Conservation (phyloP, 1,140 invertebrate species). For the Drosophila orosa region DNA sequence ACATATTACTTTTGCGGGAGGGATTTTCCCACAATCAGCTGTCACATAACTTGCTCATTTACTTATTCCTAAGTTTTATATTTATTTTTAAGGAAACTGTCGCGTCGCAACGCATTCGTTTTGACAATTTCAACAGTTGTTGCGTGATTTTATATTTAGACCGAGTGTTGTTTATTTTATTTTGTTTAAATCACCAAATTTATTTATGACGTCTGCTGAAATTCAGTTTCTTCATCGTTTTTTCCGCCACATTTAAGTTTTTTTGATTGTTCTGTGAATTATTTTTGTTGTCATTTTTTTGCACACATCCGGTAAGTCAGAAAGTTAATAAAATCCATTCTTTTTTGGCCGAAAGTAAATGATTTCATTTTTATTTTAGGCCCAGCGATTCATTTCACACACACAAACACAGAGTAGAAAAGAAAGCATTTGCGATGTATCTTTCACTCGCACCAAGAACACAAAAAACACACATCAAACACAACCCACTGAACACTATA, state of each 20-base stretch:
- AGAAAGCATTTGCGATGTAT: slow-evolving; percentile 44
- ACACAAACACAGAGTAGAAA: slow-evolving; percentile 22
- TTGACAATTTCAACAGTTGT: slow-evolving; percentile 65
- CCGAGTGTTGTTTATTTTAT: slow-evolving; percentile 71
- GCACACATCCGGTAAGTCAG: slow-evolving; percentile 74
- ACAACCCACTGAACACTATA: slow-evolving; percentile 11
- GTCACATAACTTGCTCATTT: slow-evolving; percentile 39
- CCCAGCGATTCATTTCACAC: slow-evolving; percentile 55
- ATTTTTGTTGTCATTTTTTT: slow-evolving; percentile 53
- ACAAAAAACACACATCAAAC: slow-evolving; percentile 9
- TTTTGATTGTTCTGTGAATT: slow-evolving; percentile 61
- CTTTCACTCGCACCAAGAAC: slow-evolving; percentile 38
- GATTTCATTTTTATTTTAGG: slow-evolving; percentile 84
- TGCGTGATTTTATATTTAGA: slow-evolving; percentile 47
- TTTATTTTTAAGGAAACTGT: slow-evolving; percentile 49
- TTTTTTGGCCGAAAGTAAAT: slow-evolving; percentile 70
- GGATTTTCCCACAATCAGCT: slow-evolving; percentile 32
- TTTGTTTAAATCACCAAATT: slow-evolving; percentile 66
- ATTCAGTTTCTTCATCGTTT: slow-evolving; percentile 34
- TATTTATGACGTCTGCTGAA: slow-evolving; percentile 58
- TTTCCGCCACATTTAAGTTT: slow-evolving; percentile 31
- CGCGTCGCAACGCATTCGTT: slow-evolving; percentile 45
- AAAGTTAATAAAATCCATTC: slow-evolving; percentile 65
- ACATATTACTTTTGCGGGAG: background rate
- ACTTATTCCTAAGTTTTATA: slow-evolving; percentile 49